A percentile compares a stretch with the other conserved stretches of the same genome.
phyloP scores from a whole-genome alignment of 2,113 vertebrate species.

The Megalops atlanticus region DNA sequence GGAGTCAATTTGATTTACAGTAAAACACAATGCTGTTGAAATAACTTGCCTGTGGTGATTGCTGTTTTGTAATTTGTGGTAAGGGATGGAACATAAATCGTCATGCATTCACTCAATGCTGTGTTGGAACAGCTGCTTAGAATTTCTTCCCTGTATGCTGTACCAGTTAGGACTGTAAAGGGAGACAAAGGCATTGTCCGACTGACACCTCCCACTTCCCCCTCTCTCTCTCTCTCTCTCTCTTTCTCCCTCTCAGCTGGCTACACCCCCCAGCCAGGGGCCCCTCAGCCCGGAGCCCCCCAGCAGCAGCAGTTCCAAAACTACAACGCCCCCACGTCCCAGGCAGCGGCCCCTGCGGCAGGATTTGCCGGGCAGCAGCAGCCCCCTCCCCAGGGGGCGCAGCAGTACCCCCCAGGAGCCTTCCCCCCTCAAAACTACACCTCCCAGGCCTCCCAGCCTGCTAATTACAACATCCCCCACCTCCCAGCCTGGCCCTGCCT shows the following conservation, averaged over 20 bases:
- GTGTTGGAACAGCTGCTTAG: too few species aligned
- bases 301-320: conserved; percentile 78
- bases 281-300: conserved; percentile 76
- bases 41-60: not conserved
- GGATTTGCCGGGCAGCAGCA: conserved; percentile 71
- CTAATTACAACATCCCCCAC: conserved; percentile 82
- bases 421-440: conserved; percentile 81
- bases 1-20: not conserved
- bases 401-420: conserved; percentile 72
- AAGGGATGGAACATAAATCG: too few species aligned
- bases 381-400: conserved; percentile 64
- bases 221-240: not conserved
- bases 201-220: not conserved
- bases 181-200: too few species aligned
- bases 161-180: too few species aligned
- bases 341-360: conserved; percentile 57
- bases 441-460: conserved; percentile 81
- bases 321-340: conserved; percentile 69
- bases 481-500: conserved; percentile 51
- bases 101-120: too few species aligned
- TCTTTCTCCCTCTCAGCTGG: conserved; percentile 57
- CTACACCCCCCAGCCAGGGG: conserved; percentile 72
- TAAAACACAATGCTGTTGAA: not conserved
- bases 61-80: too few species aligned
- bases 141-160: too few species aligned